Percentiles rank a stretch among this genome's conserved stretches.
phyloP scores from a whole-genome alignment of 2,797 vertebrate species.

The Falco berigora region DNA sequence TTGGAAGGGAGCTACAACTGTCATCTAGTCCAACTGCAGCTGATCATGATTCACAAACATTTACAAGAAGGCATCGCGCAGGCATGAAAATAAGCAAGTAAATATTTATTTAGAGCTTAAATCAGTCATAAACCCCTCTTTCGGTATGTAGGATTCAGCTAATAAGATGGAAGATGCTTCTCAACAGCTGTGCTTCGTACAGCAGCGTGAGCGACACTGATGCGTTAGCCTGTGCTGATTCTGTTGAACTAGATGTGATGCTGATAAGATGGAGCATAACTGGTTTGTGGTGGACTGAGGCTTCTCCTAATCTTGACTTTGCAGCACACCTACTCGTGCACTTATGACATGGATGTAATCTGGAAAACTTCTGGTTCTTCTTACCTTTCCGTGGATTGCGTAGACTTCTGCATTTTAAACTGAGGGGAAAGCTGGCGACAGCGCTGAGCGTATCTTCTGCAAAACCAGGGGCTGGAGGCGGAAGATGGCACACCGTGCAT shows the following conservation, averaged over 20 bases:
- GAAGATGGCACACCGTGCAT: accelerated
- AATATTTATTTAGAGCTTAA: constrained; percentile 19
- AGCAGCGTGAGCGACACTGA: not conserved
- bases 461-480: not conserved
- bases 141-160: not conserved
- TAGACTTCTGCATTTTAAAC: not conserved
- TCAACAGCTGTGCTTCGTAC: not conserved
- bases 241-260: not conserved
- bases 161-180: not conserved
- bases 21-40: not conserved
- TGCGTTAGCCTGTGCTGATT: not conserved
- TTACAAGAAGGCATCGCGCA: not conserved
- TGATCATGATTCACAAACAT: not conserved
- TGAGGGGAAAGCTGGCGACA: not conserved
- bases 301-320: not conserved
- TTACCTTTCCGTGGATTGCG: not conserved
- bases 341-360: not conserved
- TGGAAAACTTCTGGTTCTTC: not conserved
- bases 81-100: not conserved
- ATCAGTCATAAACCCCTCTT: not conserved
- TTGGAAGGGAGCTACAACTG: not conserved
- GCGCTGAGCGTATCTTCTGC: not conserved
- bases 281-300: not conserved
- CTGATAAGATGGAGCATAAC: not conserved
- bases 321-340: not conserved